phyloP scores from a whole-genome alignment of 2,113 vertebrate genomes.

The Nerophis ophidion region DNA sequence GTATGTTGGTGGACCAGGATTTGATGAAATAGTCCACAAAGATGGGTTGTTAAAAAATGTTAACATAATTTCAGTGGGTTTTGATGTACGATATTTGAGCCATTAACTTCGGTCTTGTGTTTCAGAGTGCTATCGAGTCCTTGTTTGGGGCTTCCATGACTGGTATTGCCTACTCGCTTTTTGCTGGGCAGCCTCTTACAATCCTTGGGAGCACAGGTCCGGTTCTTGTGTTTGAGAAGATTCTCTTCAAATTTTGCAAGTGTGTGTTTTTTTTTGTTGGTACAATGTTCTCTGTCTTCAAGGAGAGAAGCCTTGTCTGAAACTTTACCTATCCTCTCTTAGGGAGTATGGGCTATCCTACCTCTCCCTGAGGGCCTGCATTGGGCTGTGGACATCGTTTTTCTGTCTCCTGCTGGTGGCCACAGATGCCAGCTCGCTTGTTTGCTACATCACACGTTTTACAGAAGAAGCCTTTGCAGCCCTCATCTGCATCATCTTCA shows the following conservation, averaged over 20 bases:
- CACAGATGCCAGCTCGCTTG: conserved; percentile 94
- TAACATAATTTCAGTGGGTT: too few relatives aligned
- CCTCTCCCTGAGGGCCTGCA: conserved; percentile 92
- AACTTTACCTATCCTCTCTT: conserved; percentile 13
- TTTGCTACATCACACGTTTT: conserved; percentile 98
- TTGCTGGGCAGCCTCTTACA: conserved; percentile 94
- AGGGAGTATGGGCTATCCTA: conserved; percentile 94
- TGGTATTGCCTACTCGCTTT: conserved; percentile 94
- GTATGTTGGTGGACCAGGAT: too few relatives aligned
- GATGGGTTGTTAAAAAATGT: too few relatives aligned
- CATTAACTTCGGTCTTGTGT: background rate
- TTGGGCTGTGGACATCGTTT: conserved; percentile 96
- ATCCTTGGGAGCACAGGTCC: conserved; percentile 97
- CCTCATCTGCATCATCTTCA: conserved; percentile 99
- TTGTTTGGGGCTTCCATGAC: conserved; percentile 98
- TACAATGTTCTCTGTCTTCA: background rate
- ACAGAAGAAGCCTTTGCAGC: conserved; percentile 97
- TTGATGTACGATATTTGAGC: background rate
- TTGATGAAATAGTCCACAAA: too few relatives aligned
- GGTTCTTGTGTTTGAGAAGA: conserved; percentile 98
- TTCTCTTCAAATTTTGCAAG: conserved; percentile 99
- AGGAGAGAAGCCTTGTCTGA: background rate
- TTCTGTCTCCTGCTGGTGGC: conserved; percentile 93
- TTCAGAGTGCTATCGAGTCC: conserved; percentile 97
- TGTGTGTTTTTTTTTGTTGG: conserved; percentile 38